Base-by-base conservation (phyloP, 2,113 vertebrate genomes). In the Brachyhypopomus occidentalis region DNA sequence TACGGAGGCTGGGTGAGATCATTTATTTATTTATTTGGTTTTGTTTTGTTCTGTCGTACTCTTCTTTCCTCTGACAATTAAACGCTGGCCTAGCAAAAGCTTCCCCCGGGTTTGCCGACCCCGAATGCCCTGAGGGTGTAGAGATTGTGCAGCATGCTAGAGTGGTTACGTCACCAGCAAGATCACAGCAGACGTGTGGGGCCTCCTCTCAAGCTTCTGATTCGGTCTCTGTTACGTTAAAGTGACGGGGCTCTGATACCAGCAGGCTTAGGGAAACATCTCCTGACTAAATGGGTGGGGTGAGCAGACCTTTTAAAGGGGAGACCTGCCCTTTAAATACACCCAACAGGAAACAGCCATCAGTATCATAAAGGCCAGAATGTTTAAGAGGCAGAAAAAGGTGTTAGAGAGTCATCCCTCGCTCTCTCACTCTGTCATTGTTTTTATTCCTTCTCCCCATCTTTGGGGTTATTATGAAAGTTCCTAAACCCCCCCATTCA, bases 311-410 rank as follows among this genome's bases (percentile, higher is more conserved):
- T 91, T 92, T 92, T 55, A 92, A 92, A 89, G 82, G 92, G 89
- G 93, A 92, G 91, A 84, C 88, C 88, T 89, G 90, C 90, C 92
- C 92, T 91, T 92, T 91, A 94, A 93, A 93, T 90, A 94, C 88
- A 94, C 92, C 91, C 93, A 94, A 94, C 95, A 96, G 95, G 95
- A 96, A 96, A 92, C 92, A 91, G 92, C 93, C 92, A 93, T 94
- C 94, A 93, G 83, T 95, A 90, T 92, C 92, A 91, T 83, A 93
- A 92, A 92, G 86, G 85, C 91, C 92, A 92, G 91, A 94, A 89
- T 95, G 95, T 94, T 94, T 95, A 90, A 91, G 89, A 90, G 93
- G 93, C 93, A 88, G 92, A 94, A 92, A 82, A 88, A 90, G 90
- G 74, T 72, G 76, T 86, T 89, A 30, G 30, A 30, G 30, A 30